Evolutionary conservation across 2,888 invertebrate genomes (phyloP).

Genomic region (Hemaris fuciformis): DNA sequence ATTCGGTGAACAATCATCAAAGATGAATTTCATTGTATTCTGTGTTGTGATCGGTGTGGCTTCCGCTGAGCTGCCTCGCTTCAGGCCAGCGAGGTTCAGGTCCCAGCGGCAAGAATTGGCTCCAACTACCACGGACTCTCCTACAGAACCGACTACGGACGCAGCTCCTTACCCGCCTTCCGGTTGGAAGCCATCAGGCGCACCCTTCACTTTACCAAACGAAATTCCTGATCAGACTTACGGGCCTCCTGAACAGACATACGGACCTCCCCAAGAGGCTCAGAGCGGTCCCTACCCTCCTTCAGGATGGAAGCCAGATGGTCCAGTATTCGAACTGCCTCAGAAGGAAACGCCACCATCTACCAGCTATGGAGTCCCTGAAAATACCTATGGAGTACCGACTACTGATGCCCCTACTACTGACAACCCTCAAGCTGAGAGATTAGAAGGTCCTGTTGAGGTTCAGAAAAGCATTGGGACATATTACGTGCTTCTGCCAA

Average conservation of each 20-base stretch:
- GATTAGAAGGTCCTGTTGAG: conserved; percentile 62
- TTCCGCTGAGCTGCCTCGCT: conserved; percentile 71
- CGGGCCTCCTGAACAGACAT: conserved; percentile 41
- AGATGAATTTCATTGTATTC: conserved; percentile 63
- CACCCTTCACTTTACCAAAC: conserved; percentile 55
- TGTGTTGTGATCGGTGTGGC: conserved; percentile 49
- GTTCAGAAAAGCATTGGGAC: conserved; percentile 78
- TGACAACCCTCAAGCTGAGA: conserved; percentile 63
- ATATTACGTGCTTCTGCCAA: conserved; percentile 84
- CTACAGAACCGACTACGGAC: conserved; percentile 60
- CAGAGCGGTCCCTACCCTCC: conserved; percentile 58
- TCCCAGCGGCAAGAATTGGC: conserved; percentile 70
- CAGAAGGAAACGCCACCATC: conserved; percentile 51
- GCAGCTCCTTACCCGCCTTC: conserved; percentile 60
- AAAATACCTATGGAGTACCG: conserved; percentile 52
- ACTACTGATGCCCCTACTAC: conserved; percentile 56
- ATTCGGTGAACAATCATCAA: conserved; percentile 37
- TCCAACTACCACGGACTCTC: conserved; percentile 67
- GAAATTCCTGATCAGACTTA: conserved; percentile 47
- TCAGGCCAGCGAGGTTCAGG: conserved; percentile 69
- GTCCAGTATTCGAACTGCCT: conserved; percentile 61
- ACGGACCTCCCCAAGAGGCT: not conserved
- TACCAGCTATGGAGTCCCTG: conserved; percentile 57
- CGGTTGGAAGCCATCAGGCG: conserved; percentile 69
- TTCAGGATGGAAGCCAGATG: conserved; percentile 72